These are phyloP conservation scores for Clarias magur DNA, from an alignment of 2,113 vertebrate species.

Conservation along the genomic window DNA sequence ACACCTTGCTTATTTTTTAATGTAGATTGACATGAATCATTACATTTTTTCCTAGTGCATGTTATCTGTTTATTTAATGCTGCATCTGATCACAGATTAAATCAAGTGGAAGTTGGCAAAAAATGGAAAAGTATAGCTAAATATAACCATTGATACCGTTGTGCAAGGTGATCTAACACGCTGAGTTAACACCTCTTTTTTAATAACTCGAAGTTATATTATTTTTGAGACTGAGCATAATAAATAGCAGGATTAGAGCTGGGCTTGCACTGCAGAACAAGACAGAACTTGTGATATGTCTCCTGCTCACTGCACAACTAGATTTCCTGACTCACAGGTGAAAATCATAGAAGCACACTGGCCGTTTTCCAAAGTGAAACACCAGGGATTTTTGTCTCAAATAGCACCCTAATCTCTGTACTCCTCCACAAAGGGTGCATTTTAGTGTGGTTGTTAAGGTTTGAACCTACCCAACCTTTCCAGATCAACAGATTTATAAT, in stretches of 20 bases:
- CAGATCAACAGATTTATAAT: background rate
- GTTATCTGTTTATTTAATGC: background rate
- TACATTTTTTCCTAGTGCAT: background rate
- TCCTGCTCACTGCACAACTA: background rate
- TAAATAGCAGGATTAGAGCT: background rate
- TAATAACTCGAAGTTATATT: background rate
- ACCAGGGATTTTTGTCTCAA: background rate
- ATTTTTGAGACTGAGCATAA: background rate
- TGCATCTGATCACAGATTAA: background rate
- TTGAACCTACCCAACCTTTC: background rate
- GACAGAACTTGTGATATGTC: background rate
- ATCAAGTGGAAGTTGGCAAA: background rate
- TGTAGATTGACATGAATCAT: background rate
- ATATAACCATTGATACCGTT: background rate
- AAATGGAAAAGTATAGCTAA: background rate
- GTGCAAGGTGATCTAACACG: background rate
- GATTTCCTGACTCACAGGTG: background rate
- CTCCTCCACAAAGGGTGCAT: background rate
- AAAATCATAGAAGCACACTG: background rate
- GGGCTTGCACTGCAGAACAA: background rate
- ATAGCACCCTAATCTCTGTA: background rate
- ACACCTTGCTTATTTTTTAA: background rate
- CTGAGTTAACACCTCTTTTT: background rate
- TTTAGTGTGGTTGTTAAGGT: background rate
- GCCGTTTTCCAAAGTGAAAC: background rate